Percentiles rank a stretch among this genome's conserved stretches.
Evolutionary conservation across 1,140 invertebrate species (phyloP).

Genomic region (Charaxes varanes): DNA sequence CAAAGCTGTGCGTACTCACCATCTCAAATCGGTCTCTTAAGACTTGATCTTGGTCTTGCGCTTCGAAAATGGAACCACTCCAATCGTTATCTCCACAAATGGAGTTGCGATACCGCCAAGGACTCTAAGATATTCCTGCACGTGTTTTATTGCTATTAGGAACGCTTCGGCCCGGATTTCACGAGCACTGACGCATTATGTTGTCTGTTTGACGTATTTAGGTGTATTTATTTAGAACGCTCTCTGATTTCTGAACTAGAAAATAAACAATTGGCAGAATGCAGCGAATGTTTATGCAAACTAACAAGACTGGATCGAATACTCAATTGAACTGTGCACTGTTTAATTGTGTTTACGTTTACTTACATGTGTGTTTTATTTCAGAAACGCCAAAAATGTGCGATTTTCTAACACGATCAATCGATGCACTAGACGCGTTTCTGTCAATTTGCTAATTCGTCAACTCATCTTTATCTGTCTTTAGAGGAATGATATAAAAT

Average conservation of each 20-base stretch:
- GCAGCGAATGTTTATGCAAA: conserved; percentile 4
- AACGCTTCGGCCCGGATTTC: conserved; percentile 1
- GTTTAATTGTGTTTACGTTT: too few species aligned
- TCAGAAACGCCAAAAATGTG: too few species aligned
- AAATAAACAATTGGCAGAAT: background rate
- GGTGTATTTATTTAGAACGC: background rate
- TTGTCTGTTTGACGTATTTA: too few species aligned
- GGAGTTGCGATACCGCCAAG: conserved; percentile 34
- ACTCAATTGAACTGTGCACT: conserved; percentile 16
- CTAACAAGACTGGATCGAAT: conserved; percentile 30
- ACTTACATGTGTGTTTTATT: too few species aligned
- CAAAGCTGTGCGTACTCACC: conserved; percentile 12
- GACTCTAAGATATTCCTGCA: conserved; percentile 5
- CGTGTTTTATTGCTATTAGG: conserved; percentile 11
- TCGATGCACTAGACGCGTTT: too few species aligned
- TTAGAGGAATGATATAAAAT: too few species aligned
- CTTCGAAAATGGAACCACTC: conserved; percentile 15
- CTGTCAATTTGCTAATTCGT: too few species aligned
- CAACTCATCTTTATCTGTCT: too few species aligned
- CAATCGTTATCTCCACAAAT: conserved; percentile 53
- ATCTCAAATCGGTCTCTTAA: conserved; percentile 8
- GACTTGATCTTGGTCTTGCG: conserved; percentile 5
- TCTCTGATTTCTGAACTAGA: conserved; percentile 3
- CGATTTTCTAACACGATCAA: too few species aligned
- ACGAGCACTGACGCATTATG: conserved; percentile 4